Evolutionary conservation across 2,888 invertebrate species (phyloP).

Genomic region (Drosophila paramelanica): DNA sequence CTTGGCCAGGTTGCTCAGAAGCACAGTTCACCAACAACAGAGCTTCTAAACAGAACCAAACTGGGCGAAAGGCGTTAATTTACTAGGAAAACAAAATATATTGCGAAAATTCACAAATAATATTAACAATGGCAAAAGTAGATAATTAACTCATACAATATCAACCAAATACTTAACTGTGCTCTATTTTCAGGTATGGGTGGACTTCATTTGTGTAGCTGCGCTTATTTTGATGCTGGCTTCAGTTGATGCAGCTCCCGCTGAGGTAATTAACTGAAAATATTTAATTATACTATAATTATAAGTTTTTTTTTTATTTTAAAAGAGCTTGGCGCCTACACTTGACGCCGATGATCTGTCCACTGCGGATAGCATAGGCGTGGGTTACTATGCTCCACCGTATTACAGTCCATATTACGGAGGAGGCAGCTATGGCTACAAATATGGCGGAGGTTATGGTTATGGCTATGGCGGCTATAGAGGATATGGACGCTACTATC

Average conservation of each 20-base stretch:
- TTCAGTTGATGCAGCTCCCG: constrained; percentile 41
- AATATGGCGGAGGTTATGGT: constrained; percentile 63
- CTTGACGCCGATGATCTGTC: constrained; percentile 54
- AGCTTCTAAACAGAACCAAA: constrained; percentile 40
- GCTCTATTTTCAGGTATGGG: constrained; percentile 52
- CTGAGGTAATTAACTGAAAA: constrained; percentile 43
- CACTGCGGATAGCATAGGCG: constrained; percentile 65
- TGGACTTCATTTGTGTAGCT: constrained; percentile 20
- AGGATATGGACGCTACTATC: constrained; percentile 55
- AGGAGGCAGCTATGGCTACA: constrained; percentile 53
- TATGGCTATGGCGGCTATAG: constrained; percentile 58
- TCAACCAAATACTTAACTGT: constrained; percentile 25
- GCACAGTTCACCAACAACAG: constrained; percentile 60
- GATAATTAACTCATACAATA: neutral
- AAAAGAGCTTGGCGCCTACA: constrained; percentile 19
- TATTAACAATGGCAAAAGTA: constrained; percentile 67
- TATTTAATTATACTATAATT: neutral
- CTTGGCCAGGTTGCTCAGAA: constrained; percentile 27
- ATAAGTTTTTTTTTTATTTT: neutral
- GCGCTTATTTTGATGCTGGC: constrained; percentile 32
- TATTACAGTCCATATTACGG: constrained; percentile 65
- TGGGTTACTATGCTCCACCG: constrained; percentile 61
- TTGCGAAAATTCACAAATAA: constrained; percentile 61
- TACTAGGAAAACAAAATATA: constrained; percentile 14
- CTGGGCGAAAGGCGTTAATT: constrained; percentile 68